Evolutionary conservation across 2,797 vertebrate species (phyloP).

Genomic region (Numenius phaeopus): DNA sequence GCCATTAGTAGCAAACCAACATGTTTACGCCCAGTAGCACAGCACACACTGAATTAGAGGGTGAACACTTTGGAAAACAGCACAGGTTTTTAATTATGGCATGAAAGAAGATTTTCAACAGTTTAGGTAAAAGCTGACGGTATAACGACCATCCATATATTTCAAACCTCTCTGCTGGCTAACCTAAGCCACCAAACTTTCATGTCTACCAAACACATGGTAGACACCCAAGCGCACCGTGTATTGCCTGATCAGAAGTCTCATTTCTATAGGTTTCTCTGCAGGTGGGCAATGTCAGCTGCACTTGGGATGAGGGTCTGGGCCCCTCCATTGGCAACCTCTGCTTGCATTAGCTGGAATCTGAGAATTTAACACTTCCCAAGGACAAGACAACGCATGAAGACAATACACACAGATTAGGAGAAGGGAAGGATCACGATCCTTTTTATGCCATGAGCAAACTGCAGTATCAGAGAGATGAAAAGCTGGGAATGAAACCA

Average conservation of each 20-base stretch:
- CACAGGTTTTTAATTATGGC: neutral
- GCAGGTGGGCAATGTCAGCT: neutral
- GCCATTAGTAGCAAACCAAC: neutral
- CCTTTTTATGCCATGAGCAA: neutral
- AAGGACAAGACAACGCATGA: neutral
- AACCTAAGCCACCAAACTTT: fast-evolving
- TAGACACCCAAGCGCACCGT: neutral
- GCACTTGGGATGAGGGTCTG: neutral
- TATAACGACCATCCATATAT: neutral
- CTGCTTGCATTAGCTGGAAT: neutral
- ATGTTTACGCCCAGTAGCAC: neutral
- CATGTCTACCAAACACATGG: neutral
- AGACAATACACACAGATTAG: neutral
- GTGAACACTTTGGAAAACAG: neutral
- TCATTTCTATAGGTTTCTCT: neutral
- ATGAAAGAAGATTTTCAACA: neutral
- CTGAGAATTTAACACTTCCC: neutral
- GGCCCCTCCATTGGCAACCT: neutral
- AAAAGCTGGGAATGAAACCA: neutral
- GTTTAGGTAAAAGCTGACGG: neutral
- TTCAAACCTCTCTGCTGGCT: neutral
- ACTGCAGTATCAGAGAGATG: neutral
- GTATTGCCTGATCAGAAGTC: neutral
- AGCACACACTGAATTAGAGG: neutral
- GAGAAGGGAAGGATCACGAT: neutral